Conservation (phyloP, 2,113 vertebrate species). For the Gadus macrocephalus region DNA sequence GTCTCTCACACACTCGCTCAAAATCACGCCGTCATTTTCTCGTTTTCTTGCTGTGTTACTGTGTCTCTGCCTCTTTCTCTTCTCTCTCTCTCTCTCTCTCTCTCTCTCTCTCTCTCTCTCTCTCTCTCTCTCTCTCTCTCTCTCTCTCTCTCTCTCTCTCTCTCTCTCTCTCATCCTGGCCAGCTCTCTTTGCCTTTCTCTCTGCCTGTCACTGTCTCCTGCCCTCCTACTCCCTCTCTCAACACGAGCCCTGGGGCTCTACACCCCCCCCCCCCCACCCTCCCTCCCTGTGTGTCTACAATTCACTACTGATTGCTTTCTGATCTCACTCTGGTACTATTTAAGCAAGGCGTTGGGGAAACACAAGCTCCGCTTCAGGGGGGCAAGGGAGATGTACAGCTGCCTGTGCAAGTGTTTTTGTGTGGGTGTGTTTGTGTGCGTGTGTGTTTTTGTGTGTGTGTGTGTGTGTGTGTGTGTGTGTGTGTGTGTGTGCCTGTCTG, state of each 20-base stretch:
- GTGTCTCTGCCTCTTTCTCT: constrained; percentile 26
- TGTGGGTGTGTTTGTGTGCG: too few relatives aligned
- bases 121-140: neutral
- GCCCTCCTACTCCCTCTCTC: constrained; percentile 5
- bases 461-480: too few relatives aligned
- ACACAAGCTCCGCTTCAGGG: constrained; percentile 45
- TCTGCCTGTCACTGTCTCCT: neutral
- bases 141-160: neutral
- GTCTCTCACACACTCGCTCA: neutral
- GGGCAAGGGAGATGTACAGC: constrained; percentile 14
- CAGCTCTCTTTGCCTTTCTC: neutral
- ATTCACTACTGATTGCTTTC: constrained; percentile 52
- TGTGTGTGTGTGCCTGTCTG: too few relatives aligned
- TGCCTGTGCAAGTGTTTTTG: neutral
- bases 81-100: neutral
- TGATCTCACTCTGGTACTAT: constrained; percentile 49
- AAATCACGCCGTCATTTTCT: too few relatives aligned
- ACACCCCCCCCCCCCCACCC: neutral
- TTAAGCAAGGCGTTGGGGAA: constrained; percentile 38
- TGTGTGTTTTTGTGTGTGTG: too few relatives aligned
- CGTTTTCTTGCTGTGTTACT: too few relatives aligned
- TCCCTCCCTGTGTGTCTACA: constrained; percentile 34
- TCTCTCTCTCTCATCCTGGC: neutral
- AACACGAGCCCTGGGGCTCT: constrained; percentile 42
- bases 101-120: neutral